Percentiles rank a stretch among this genome's conserved stretches.
These are phyloP conservation scores for Lates calcarifer DNA, from an alignment of 2,113 vertebrate genomes.

Conservation along the genomic window DNA sequence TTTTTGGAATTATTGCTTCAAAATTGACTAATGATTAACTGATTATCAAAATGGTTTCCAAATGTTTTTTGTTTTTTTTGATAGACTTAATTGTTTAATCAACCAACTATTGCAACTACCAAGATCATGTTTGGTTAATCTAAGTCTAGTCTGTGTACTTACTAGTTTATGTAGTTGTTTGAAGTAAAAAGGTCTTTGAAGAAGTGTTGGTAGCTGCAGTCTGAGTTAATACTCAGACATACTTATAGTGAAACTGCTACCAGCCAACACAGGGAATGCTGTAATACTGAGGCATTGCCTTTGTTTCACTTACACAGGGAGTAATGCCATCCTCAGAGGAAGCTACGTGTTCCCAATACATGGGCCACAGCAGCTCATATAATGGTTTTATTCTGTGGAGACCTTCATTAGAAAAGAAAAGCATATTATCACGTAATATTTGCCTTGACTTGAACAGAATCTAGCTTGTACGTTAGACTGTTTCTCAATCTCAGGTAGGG, in stretches of 20 bases:
- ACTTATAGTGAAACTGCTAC: not conserved
- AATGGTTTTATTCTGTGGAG: not conserved
- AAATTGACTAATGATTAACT: no score
- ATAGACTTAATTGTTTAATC: no score
- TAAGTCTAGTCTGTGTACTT: not conserved
- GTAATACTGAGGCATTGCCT: not conserved
- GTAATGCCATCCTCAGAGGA: not conserved
- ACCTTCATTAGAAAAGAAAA: not conserved
- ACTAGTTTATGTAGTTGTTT: no score
- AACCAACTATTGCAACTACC: no score
- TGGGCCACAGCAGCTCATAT: not conserved
- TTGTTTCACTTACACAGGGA: slow-evolving; percentile 1
- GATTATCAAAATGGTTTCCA: no score
- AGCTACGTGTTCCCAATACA: not conserved
- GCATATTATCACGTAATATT: not conserved
- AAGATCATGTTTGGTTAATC: not conserved
- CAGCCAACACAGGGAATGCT: not conserved
- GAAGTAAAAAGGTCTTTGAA: not conserved
- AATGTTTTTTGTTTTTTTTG: no score
- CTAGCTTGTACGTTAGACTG: not conserved
- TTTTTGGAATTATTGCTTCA: no score
- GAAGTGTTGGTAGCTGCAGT: not conserved
- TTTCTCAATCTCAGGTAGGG: not conserved
- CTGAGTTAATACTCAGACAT: not conserved
- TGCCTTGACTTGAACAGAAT: not conserved